Conservation (phyloP, 2,113 vertebrate genomes). For the Chelonoidis abingdonii region DNA sequence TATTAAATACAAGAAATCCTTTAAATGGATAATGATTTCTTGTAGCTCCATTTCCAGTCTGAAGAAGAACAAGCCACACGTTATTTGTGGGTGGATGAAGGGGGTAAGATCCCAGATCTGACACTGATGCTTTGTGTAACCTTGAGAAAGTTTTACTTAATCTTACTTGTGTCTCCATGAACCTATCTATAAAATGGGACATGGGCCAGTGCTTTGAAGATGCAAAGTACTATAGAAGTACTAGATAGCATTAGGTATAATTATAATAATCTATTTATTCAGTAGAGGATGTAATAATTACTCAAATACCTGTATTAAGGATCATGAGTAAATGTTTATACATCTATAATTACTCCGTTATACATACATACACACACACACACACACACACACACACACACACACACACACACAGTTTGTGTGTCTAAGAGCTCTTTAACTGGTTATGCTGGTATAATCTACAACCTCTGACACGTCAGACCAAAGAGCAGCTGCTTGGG, state of each 20-base stretch:
- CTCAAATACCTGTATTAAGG: not conserved
- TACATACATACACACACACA: too few relatives aligned
- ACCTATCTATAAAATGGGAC: not conserved
- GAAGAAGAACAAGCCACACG: fast-evolving
- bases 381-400: not conserved
- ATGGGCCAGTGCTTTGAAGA: not conserved
- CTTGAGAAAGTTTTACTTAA: not conserved
- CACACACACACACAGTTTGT: not conserved
- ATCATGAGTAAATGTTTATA: not conserved
- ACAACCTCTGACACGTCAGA: not conserved
- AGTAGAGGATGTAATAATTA: not conserved
- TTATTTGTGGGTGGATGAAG: fast-evolving
- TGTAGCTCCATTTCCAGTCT: not conserved
- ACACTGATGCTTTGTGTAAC: fast-evolving
- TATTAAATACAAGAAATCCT: not conserved
- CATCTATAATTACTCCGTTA: not conserved
- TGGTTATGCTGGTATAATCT: not conserved
- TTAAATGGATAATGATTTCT: not conserved
- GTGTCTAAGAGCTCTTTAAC: not conserved
- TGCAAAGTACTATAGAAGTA: not conserved
- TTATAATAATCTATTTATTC: not conserved
- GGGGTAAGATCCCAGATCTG: not conserved
- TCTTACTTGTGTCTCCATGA: not conserved
- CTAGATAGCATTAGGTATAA: not conserved
- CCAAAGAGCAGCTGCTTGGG: not conserved